These are phyloP conservation scores for Laterallus jamaicensis DNA, from an alignment of 2,113 vertebrate species.

Conservation along the genomic window DNA sequence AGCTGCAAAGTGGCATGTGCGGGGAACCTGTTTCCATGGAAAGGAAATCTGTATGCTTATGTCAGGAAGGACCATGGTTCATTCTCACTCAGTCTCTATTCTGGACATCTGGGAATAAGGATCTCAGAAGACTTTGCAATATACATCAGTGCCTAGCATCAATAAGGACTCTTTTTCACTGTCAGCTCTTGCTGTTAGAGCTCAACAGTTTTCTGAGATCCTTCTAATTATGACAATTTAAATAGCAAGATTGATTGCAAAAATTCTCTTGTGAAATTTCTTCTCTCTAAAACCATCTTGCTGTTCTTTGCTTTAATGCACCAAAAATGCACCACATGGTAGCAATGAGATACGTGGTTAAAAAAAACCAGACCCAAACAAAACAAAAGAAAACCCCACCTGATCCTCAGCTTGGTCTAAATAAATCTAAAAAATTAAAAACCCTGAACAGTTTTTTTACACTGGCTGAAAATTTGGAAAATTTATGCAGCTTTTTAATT, in stretches of 20 bases:
- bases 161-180: background rate
- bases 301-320: background rate
- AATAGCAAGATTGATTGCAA: background rate
- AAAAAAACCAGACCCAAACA: fast-evolving
- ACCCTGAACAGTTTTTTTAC: background rate
- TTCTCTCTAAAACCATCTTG: background rate
- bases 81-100: background rate
- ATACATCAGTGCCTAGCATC: background rate
- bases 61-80: background rate
- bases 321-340: background rate
- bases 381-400: background rate
- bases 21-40: background rate
- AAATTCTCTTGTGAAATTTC: background rate
- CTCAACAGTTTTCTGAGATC: background rate
- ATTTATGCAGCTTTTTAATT: background rate
- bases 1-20: background rate
- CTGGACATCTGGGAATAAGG: background rate
- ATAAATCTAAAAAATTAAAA: background rate
- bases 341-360: background rate
- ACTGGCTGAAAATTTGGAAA: background rate
- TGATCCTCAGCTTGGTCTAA: background rate
- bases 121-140: background rate
- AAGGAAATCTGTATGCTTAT: background rate
- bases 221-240: background rate
- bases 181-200: background rate